These are phyloP conservation scores for Patella ulyssiponensis DNA, from an alignment of 2,888 invertebrate genomes.

Conservation along the genomic window DNA sequence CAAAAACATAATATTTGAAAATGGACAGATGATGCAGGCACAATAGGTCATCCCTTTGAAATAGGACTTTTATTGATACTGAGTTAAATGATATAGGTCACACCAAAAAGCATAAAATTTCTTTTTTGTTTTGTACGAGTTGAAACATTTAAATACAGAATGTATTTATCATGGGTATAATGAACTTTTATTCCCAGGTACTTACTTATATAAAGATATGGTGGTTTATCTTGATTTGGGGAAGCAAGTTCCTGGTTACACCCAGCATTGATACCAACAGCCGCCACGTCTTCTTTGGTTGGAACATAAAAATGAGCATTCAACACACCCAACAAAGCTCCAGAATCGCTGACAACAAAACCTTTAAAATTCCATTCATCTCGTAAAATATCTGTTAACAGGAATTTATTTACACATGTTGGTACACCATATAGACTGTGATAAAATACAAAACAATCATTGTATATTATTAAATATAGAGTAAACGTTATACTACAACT, in stretches of 20 bases:
- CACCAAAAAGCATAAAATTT: too few species aligned
- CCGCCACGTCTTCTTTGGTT: constrained; percentile 47
- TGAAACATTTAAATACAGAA: too few species aligned
- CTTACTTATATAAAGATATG: constrained; percentile 26
- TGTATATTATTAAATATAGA: not conserved
- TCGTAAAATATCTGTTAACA: constrained; percentile 59
- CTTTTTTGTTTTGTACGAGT: too few species aligned
- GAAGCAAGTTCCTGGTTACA: constrained; percentile 53
- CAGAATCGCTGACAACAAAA: constrained; percentile 64
- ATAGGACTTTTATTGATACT: too few species aligned
- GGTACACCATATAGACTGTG: constrained; percentile 63
- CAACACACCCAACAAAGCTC: constrained; percentile 58
- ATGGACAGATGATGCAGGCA: too few species aligned
- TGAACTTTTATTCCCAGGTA: too few species aligned
- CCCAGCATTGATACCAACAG: constrained; percentile 54
- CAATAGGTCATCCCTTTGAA: too few species aligned
- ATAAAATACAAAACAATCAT: constrained; percentile 12
- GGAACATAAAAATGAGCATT: constrained; percentile 51
- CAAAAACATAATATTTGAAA: too few species aligned
- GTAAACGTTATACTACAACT: too few species aligned
- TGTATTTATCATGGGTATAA: too few species aligned
- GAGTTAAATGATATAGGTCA: too few species aligned
- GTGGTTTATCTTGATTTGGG: constrained; percentile 9
- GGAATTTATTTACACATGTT: constrained; percentile 58
- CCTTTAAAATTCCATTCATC: constrained; percentile 61